Evolutionary conservation across 2,888 invertebrate genomes (phyloP).

Genomic region (Nebria brevicollis): DNA sequence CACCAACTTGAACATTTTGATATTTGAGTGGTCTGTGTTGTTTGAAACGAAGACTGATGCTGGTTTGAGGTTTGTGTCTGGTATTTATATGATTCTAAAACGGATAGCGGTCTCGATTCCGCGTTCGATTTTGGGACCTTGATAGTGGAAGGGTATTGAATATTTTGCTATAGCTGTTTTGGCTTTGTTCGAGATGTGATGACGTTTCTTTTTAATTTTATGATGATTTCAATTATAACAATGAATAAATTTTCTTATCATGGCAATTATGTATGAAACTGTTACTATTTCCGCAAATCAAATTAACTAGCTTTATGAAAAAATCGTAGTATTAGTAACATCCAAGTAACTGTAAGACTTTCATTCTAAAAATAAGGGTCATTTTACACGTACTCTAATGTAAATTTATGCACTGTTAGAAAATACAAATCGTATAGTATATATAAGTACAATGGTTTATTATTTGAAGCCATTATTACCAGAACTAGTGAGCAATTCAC

Average conservation of each 20-base stretch:
- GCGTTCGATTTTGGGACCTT: slow-evolving; percentile 11
- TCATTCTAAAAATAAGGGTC: no score
- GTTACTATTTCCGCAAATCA: no score
- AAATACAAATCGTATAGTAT: no score
- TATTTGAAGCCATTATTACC: slow-evolving; percentile 2
- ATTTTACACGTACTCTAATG: no score
- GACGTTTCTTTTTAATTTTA: not conserved
- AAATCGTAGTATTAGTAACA: no score
- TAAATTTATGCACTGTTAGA: no score
- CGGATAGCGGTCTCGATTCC: not conserved
- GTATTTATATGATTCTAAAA: not conserved
- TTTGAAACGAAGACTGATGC: not conserved
- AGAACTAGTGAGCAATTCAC: not conserved
- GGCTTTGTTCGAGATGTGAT: not conserved
- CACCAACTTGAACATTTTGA: slow-evolving; percentile 65
- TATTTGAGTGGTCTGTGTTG: slow-evolving; percentile 34
- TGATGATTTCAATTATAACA: not conserved
- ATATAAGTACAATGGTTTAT: no score
- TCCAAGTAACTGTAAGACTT: no score
- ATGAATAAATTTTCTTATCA: no score
- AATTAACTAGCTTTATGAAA: no score
- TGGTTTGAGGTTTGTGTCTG: not conserved
- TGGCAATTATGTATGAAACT: no score
- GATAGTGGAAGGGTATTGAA: not conserved
- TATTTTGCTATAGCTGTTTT: not conserved